Evolutionary conservation across 2,113 vertebrate genomes (phyloP), one percentile per base, ranked within the genome.

Genomic region (Cepphus grylle): DNA sequence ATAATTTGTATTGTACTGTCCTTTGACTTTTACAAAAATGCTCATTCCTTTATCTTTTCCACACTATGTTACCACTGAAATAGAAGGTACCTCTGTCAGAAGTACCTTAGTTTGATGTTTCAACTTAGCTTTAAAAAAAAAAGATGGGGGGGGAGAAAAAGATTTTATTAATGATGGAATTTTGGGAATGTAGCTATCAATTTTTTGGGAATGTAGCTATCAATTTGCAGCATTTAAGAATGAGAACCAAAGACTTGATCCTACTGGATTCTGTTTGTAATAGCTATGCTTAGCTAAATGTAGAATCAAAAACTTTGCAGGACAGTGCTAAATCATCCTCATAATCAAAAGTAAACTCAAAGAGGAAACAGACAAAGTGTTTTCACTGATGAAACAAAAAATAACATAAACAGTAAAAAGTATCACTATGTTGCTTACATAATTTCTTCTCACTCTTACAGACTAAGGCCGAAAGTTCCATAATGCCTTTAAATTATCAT

Each of bases 391-490:
- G 49, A 66, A 70, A 56, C 10, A 12, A 38, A 12, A 71, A 70
- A 5, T 0, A 45, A 9, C 6, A 69, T 1, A 15, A 84, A 29
- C 4, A 49, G 10, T 1, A 42, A 26, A 6, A 30, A 50, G 9
- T 5, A 69, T 38, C 52, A 17, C 17, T 21, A 9, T 3, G 14
- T 9, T 61, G 49, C 30, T 32, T 5, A 58, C n/a, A 77, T 43
- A 76, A 49, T 21, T 72, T 42, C 56, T 66, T 69, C 52, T 49
- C 27, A 21, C 15, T n/a, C 65, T 9, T 7, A n/a, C 7, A 40
- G 47, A 9, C 17, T 15, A 15, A 36, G 9, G 42, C 30, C 45
- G 21, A 2, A 52, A 93, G 53, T 26, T 42, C 66, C 7, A 4
- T 8, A n/a, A 45, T 6, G 5, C 18, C 71, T 86, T 63, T 7